A percentile compares a stretch with the other conserved stretches of the same genome.
Evolutionary conservation across 2,888 invertebrate species (phyloP).

Genomic region (Electrophaes corylata): DNA sequence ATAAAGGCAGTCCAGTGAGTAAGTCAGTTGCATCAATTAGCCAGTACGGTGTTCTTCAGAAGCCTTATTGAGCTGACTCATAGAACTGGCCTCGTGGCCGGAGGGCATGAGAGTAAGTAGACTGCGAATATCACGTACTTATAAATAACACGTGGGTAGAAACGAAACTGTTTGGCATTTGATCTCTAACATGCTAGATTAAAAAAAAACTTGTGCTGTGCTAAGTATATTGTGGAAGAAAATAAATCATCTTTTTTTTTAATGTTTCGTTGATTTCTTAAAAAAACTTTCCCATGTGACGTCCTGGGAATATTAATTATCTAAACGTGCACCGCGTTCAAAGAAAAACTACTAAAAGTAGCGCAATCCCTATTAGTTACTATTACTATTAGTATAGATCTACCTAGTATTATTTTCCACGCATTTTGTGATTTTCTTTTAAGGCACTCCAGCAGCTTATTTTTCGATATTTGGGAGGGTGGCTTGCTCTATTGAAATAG

Average conservation of each 20-base stretch:
- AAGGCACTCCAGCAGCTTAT: too few species aligned
- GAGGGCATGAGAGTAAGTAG: background rate
- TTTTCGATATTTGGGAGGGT: too few species aligned
- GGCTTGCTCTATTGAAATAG: too few species aligned
- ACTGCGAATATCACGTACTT: slow-evolving; percentile 4
- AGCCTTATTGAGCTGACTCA: background rate
- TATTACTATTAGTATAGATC: background rate
- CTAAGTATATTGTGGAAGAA: too few species aligned
- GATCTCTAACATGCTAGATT: too few species aligned
- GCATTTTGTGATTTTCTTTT: too few species aligned
- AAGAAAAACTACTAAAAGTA: background rate
- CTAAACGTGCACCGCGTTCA: background rate
- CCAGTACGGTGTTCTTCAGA: too few species aligned
- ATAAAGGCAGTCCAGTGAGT: background rate
- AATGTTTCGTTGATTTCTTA: too few species aligned
- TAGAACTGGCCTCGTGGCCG: background rate
- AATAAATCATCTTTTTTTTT: too few species aligned
- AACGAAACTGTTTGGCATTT: background rate
- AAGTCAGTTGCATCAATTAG: background rate
- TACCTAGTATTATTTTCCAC: background rate
- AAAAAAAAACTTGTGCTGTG: too few species aligned
- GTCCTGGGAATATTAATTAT: too few species aligned
- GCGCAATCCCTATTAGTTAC: background rate
- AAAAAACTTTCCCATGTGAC: too few species aligned
- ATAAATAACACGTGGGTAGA: background rate